A percentile compares a stretch with the other conserved stretches of the same genome.
Conservation (phyloP, 2,797 vertebrate species). For the Balearica regulorum region DNA sequence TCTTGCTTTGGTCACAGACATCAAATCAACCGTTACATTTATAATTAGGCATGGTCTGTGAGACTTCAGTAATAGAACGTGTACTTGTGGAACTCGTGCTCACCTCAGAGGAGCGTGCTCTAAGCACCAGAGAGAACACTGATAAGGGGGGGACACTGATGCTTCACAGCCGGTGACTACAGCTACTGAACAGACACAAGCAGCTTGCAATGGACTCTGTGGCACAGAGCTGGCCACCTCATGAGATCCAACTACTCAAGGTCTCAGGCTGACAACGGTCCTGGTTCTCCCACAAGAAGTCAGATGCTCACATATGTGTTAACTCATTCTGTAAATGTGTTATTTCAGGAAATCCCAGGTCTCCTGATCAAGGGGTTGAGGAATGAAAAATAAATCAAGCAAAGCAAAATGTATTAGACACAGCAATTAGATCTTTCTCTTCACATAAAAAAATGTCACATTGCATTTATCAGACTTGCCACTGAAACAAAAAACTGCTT, state of each 20-base stretch:
- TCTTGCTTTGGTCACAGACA: background rate
- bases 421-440: slow-evolving; percentile 30
- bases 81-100: background rate
- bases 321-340: background rate
- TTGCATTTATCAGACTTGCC: background rate
- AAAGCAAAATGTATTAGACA: slow-evolving; percentile 37
- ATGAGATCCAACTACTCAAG: background rate
- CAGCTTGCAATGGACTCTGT: background rate
- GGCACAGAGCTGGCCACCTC: background rate
- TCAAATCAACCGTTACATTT: background rate
- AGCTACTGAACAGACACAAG: background rate
- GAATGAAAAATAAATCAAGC: slow-evolving; percentile 52
- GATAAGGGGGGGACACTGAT: rapidly evolving
- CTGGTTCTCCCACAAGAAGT: background rate
- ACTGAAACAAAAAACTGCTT: background rate
- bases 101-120: background rate
- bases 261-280: background rate
- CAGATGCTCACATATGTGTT: background rate
- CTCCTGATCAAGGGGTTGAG: background rate
- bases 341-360: slow-evolving; percentile 13
- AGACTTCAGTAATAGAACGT: background rate
- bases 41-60: background rate
- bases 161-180: background rate
- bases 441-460: background rate
- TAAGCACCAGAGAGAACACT: background rate